Evolutionary conservation across 2,113 vertebrate species (phyloP).

Genomic region (Marcusenius ussheri): DNA sequence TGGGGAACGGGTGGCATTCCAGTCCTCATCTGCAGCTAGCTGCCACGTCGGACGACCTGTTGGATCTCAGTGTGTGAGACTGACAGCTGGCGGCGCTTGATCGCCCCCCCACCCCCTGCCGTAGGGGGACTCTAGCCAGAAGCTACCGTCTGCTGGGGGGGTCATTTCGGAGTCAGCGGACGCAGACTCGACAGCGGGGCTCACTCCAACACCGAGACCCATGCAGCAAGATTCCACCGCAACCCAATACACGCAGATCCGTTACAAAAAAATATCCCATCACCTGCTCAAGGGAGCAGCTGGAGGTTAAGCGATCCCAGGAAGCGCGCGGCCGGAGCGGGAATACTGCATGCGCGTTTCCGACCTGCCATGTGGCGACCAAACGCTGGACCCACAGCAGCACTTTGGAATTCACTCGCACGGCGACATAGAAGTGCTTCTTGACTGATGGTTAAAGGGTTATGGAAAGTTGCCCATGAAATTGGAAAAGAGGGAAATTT

Average conservation of each 20-base stretch:
- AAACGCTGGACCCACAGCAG: neutral
- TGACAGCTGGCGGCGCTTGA: conserved; percentile 21
- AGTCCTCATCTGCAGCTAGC: neutral
- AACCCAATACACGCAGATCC: conserved; percentile 33
- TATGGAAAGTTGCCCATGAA: neutral
- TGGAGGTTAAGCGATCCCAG: neutral
- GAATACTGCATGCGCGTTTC: neutral
- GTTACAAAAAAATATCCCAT: conserved; percentile 28
- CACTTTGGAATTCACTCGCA: neutral
- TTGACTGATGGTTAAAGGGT: neutral
- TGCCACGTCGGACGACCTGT: conserved; percentile 24
- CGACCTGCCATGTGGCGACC: neutral
- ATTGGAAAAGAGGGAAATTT: neutral
- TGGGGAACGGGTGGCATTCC: neutral
- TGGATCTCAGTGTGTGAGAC: conserved; percentile 29
- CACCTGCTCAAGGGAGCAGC: conserved; percentile 36
- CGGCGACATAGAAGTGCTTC: neutral
- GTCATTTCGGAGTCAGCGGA: conserved; percentile 39
- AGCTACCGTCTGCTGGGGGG: conserved; percentile 4
- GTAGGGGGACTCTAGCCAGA: conserved; percentile 14
- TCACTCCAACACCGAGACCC: neutral
- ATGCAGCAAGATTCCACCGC: conserved; percentile 36
- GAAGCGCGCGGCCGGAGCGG: neutral
- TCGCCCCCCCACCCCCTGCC: conserved; percentile 23
- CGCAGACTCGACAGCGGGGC: conserved; percentile 15